phyloP scores from a whole-genome alignment of 1,140 invertebrate genomes.

The Drosophila kohkoa region DNA sequence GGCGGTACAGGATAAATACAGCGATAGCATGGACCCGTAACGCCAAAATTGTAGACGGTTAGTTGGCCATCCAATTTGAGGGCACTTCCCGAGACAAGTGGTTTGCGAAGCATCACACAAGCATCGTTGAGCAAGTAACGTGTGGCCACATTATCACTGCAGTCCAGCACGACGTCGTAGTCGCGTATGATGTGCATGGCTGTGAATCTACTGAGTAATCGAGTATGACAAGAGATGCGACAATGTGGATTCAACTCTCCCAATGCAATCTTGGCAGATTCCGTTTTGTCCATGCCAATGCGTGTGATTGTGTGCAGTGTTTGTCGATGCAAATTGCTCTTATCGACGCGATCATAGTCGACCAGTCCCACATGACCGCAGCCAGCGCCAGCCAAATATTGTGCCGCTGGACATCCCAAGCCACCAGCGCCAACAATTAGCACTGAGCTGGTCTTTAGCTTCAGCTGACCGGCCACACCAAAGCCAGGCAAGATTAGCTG shows the following conservation, averaged over 20 bases:
- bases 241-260: conserved; percentile 90
- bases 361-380: conserved; percentile 95
- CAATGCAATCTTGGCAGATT: conserved; percentile 90
- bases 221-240: conserved; percentile 89
- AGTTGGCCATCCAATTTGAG: conserved; percentile 97
- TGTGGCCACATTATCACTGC: conserved; percentile 98
- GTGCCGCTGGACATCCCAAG: conserved; percentile 95
- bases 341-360: conserved; percentile 97
- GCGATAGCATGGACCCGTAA: conserved; percentile 92
- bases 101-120: conserved; percentile 91
- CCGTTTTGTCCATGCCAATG: conserved; percentile 91
- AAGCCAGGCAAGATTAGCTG: conserved; percentile 93
- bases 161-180: conserved; percentile 97
- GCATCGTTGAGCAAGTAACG: conserved; percentile 97
- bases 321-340: conserved; percentile 98
- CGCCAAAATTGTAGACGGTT: conserved; percentile 92
- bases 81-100: conserved; percentile 97
- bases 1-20: conserved; percentile 97
- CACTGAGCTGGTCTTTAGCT: conserved; percentile 90
- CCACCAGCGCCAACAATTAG: conserved; percentile 98
- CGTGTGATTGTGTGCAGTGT: conserved; percentile 92
- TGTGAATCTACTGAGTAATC: conserved; percentile 91
- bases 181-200: conserved; percentile 90
- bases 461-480: conserved; percentile 90
- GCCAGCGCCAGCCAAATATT: conserved; percentile 96